These are phyloP conservation scores for Alviniconcha strummeri DNA, from an alignment of 2,888 invertebrate species.

Conservation along the genomic window DNA sequence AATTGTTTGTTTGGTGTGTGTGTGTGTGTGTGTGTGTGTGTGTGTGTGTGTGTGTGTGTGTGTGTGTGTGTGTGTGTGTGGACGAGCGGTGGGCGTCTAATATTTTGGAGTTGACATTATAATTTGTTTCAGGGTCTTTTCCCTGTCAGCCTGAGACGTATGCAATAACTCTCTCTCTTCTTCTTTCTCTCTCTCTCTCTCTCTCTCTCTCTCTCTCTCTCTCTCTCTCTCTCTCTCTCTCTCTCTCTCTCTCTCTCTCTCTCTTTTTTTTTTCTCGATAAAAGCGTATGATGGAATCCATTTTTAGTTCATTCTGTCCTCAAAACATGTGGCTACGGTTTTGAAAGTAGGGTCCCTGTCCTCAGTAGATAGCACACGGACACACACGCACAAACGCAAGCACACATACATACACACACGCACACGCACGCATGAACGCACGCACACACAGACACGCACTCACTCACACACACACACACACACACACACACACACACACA, in stretches of 20 bases:
- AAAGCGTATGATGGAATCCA: background rate
- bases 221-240: slow-evolving; percentile 8
- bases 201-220: slow-evolving; percentile 20
- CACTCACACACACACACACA: background rate
- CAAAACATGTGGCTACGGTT: too few relatives aligned
- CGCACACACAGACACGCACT: background rate
- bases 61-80: background rate
- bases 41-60: background rate
- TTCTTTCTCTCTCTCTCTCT: slow-evolving; percentile 5
- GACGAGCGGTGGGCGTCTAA: background rate
- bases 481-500: background rate
- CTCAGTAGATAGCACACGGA: too few relatives aligned
- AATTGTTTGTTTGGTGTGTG: background rate
- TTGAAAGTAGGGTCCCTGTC: too few relatives aligned
- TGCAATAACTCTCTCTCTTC: background rate
- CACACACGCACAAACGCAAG: background rate
- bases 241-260: background rate
- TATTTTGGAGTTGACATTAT: background rate
- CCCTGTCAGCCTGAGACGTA: background rate
- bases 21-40: slow-evolving; percentile 1
- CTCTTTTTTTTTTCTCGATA: background rate
- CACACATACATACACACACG: background rate
- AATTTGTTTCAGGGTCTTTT: background rate
- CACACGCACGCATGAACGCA: background rate
- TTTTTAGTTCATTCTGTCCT: background rate